Evolutionary conservation across 2,797 vertebrate species (phyloP), one percentile per base, ranked within the genome.

Genomic region (Rhynchotus rufescens): DNA sequence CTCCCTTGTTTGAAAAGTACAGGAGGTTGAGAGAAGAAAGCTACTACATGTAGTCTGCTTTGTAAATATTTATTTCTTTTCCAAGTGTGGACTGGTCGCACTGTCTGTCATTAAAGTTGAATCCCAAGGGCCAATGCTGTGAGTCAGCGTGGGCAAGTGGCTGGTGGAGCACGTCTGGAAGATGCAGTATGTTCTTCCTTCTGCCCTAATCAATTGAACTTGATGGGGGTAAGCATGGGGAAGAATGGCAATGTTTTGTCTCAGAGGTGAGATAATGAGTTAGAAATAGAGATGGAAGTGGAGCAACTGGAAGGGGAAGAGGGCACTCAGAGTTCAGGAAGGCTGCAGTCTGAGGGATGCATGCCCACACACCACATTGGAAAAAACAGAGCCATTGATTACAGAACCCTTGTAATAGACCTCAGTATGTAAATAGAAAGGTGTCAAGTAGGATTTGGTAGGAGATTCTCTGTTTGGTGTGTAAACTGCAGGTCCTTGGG

Each of bases 281-380:
- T 17, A 16, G n/a, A 56, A 94, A 86, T 49, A 83, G 82, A 84
- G 77, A 59, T 83, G 66, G 62, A 92, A 94, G 89, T 75, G 36
- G 38, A n/a, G 54, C n/a, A 54, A 36, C 34, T 44, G 23, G 25
- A 44, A 36, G 6, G 6, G 73, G 49, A 88, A 91, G 54, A 64
- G 74, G 8, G 44, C 60, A 19, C 26, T 86, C 36, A 8, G 54
- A 56, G 19, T 30, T 8, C 40, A 9, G 61, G 57, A 86, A 86
- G 23, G 49, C 51, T 52, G 23, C 38, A 32, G 17, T 86, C 56
- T 67, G 44, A 9, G 2, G 12, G 80, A 38, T 88, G 34, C 23
- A 51, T 87, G 19, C 14, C 6, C 28, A 75, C 20, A 60, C 23
- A 19, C 23, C 78, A 13, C 7, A 72, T 25, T 69, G 7, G 6